Percentiles rank a stretch among this genome's conserved stretches.
phyloP scores from a whole-genome alignment of 1,140 invertebrate species.

The Listronotus oregonensis region DNA sequence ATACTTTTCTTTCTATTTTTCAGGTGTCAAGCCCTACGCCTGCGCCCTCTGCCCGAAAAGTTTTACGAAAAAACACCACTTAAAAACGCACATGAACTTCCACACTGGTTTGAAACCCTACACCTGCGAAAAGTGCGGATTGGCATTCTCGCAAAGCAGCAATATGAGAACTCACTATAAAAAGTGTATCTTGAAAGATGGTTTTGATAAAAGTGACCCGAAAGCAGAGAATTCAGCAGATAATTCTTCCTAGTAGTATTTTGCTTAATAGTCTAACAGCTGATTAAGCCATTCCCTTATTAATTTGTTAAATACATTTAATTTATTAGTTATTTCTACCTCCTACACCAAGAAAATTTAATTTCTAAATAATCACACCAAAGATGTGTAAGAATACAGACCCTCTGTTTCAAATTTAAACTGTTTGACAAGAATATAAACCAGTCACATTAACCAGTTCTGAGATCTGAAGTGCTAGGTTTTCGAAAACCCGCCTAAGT shows the following conservation, averaged over 20 bases:
- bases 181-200: constrained; percentile 62
- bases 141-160: constrained; percentile 77
- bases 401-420: too few species aligned
- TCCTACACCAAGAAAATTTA: too few species aligned
- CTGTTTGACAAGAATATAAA: too few species aligned
- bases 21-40: constrained; percentile 83
- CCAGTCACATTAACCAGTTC: too few species aligned
- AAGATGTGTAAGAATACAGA: too few species aligned
- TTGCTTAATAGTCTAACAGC: background rate
- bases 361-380: too few species aligned
- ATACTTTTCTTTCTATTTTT: constrained; percentile 34
- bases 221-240: constrained; percentile 11
- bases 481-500: too few species aligned
- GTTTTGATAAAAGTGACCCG: background rate
- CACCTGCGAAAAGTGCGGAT: constrained; percentile 71
- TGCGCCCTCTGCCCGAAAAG: constrained; percentile 84
- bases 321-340: too few species aligned
- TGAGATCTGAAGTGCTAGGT: too few species aligned
- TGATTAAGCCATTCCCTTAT: too few species aligned
- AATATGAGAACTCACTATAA: constrained; percentile 80
- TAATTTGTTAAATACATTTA: too few species aligned
- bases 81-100: constrained; percentile 84
- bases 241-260: constrained; percentile 10
- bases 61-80: constrained; percentile 84
- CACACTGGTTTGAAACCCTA: constrained; percentile 79